A percentile compares a stretch with the other conserved stretches of the same genome.
These are phyloP conservation scores for Gopherus flavomarginatus DNA, from an alignment of 2,113 vertebrate genomes.

Conservation along the genomic window DNA sequence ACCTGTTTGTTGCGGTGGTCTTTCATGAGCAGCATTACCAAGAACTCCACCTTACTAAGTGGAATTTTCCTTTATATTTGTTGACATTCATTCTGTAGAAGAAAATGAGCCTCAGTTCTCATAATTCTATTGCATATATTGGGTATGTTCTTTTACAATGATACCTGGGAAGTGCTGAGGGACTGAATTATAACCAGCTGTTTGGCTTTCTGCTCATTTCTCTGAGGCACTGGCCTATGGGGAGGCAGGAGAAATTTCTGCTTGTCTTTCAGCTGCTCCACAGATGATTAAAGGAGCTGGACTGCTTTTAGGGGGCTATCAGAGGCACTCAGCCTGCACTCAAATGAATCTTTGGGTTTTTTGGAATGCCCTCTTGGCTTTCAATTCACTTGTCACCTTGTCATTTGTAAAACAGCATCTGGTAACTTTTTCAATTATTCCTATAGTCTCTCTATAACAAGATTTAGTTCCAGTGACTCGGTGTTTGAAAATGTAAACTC, in stretches of 20 bases:
- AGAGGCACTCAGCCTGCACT: background rate
- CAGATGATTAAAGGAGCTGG: background rate
- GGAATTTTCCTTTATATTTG: background rate
- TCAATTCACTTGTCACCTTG: slow-evolving; percentile 6
- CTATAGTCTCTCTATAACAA: background rate
- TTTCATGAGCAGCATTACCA: background rate
- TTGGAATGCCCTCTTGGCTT: background rate
- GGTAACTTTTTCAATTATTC: background rate
- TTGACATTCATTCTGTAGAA: background rate
- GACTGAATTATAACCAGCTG: background rate
- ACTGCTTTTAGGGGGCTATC: background rate
- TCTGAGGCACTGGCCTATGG: background rate
- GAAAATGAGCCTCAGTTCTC: background rate
- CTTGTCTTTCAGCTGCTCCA: background rate
- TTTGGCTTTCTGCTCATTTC: slow-evolving; percentile 13
- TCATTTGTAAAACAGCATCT: background rate
- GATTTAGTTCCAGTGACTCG: background rate
- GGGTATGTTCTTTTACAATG: background rate
- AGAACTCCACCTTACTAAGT: background rate
- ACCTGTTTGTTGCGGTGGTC: background rate
- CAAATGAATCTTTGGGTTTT: background rate
- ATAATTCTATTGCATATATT: background rate
- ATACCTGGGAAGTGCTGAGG: background rate
- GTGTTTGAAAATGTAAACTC: slow-evolving; percentile 12
- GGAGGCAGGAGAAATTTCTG: slow-evolving; percentile 22